These are phyloP conservation scores for Drosophila erecta DNA, from an alignment of 1,140 invertebrate species.

Conservation along the genomic window DNA sequence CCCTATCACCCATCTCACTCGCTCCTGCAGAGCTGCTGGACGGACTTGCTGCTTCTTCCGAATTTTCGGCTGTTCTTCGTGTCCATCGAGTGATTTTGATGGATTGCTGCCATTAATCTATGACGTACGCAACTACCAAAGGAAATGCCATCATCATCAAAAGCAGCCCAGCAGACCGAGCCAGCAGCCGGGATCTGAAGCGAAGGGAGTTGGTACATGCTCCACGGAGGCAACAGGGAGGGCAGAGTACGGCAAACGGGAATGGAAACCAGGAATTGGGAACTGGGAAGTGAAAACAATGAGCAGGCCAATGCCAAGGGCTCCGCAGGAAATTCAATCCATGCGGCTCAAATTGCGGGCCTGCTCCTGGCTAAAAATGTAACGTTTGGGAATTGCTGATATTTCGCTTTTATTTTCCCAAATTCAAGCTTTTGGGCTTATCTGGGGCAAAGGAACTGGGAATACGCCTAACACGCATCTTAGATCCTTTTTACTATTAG, in stretches of 20 bases:
- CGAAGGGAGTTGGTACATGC: slow-evolving; percentile 33
- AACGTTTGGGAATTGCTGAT: slow-evolving; percentile 69
- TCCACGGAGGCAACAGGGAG: background rate
- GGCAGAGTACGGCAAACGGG: slow-evolving; percentile 9
- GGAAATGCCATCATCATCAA: slow-evolving; percentile 84
- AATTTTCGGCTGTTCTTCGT: slow-evolving; percentile 83
- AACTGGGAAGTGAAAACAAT: slow-evolving; percentile 50
- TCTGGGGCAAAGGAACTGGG: background rate
- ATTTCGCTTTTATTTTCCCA: slow-evolving; percentile 72
- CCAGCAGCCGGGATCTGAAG: slow-evolving; percentile 48
- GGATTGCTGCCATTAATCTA: slow-evolving; percentile 85
- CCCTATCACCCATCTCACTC: slow-evolving; percentile 1
- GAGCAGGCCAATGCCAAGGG: slow-evolving; percentile 12
- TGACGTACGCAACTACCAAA: slow-evolving; percentile 85
- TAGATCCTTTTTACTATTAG: too few relatives aligned
- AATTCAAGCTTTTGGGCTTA: slow-evolving; percentile 35
- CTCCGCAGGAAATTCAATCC: slow-evolving; percentile 47
- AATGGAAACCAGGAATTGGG: slow-evolving; percentile 5
- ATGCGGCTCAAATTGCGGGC: slow-evolving; percentile 18
- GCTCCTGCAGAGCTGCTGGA: slow-evolving; percentile 12
- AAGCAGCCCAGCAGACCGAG: slow-evolving; percentile 65
- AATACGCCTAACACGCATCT: background rate
- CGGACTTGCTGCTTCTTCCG: slow-evolving; percentile 58
- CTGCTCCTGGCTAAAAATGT: slow-evolving; percentile 34
- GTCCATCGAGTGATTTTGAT: slow-evolving; percentile 85